A percentile compares a stretch with the other conserved stretches of the same genome.
Evolutionary conservation across 2,888 invertebrate genomes (phyloP).

Genomic region (Brachyptera risi): DNA sequence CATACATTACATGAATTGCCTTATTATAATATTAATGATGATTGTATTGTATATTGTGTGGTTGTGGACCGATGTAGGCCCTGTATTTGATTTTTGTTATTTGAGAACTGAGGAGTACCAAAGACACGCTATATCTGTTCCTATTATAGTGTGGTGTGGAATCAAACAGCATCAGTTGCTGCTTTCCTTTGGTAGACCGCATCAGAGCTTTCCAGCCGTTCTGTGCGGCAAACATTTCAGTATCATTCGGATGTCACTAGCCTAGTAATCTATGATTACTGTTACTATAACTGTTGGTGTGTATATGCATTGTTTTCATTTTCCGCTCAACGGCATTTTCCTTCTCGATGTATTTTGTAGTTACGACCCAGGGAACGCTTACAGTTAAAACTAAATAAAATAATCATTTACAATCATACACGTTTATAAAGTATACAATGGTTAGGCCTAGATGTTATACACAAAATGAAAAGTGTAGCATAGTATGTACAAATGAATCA

Average conservation of each 20-base stretch:
- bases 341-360: background rate
- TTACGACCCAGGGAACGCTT: background rate
- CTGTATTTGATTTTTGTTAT: background rate
- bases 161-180: too few relatives aligned
- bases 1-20: conserved; percentile 13
- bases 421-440: background rate
- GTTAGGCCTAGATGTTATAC: too few relatives aligned
- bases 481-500: too few relatives aligned
- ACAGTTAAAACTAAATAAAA: background rate
- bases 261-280: too few relatives aligned
- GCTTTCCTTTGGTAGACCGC: too few relatives aligned
- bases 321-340: background rate
- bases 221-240: too few relatives aligned
- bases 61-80: background rate
- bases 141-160: conserved; percentile 10
- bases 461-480: too few relatives aligned
- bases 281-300: too few relatives aligned
- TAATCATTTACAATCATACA: background rate
- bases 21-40: conserved; percentile 14
- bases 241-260: too few relatives aligned
- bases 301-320: too few relatives aligned
- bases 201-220: too few relatives aligned
- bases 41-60: background rate
- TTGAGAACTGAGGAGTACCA: too few relatives aligned
- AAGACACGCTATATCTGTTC: conserved; percentile 18